Conservation (phyloP, 2,888 invertebrate species). For the Idaea dimidiata region DNA sequence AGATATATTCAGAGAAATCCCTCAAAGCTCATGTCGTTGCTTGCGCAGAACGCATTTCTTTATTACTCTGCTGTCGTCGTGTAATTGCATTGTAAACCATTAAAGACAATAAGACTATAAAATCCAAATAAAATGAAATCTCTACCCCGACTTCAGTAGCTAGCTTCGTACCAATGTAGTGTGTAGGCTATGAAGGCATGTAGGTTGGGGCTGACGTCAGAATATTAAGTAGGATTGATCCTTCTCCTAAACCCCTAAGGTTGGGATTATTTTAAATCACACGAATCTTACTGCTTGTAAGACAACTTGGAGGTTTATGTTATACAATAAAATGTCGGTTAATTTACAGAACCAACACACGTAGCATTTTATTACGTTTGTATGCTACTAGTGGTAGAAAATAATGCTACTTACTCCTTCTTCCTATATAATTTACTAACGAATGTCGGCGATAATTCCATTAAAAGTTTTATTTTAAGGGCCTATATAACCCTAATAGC, state of each 20-base stretch:
- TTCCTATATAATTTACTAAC: too few species aligned
- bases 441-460: too few species aligned
- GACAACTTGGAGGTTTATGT: neutral
- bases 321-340: neutral
- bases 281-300: neutral
- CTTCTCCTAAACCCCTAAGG: slow-evolving; percentile 22
- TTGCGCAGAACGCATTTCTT: neutral
- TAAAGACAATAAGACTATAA: slow-evolving; percentile 24
- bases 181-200: slow-evolving; percentile 16
- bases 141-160: slow-evolving; percentile 4
- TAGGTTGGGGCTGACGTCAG: slow-evolving; percentile 24
- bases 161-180: neutral
- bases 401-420: too few species aligned
- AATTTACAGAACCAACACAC: neutral
- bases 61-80: neutral
- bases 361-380: neutral
- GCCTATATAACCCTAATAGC: too few species aligned
- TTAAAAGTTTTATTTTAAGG: too few species aligned
- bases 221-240: slow-evolving; percentile 18
- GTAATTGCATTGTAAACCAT: neutral
- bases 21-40: neutral
- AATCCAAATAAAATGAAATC: slow-evolving; percentile 34
- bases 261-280: slow-evolving; percentile 15
- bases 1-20: slow-evolving; percentile 5
- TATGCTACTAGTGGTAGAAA: neutral